Base-by-base conservation (phyloP, 92 coral and sea anemone genomes). In the Heliopora coerulea region DNA sequence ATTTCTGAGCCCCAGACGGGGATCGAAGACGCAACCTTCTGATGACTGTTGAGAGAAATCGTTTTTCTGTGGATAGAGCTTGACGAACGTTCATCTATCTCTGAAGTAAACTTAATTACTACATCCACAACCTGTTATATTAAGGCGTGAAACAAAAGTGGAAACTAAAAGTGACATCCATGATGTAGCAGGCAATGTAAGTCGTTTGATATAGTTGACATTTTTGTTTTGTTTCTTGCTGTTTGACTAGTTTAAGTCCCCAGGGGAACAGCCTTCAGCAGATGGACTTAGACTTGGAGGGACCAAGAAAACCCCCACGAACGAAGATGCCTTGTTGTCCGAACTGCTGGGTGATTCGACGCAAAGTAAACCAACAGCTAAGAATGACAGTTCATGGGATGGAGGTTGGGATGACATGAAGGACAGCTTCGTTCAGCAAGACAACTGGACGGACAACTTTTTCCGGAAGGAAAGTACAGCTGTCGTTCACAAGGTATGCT, bases 241-340 rank as follows among this genome's bases (percentile, higher is more conserved):
- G 59, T 30, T 19, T 30, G 49, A 28, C 29, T 14, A 28, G 58
- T 56, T 66, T 3, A 54, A 75, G 67, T 54, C 65, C 33, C 63
- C 18, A 19, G 54, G 54, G 21, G 62, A 73, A 49, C 32, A 64
- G 54, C 35, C 68, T 12, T 34, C 41, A 59, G 18, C 78, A 1
- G 81, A 76, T 17, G 62, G 62, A 17, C 59, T 75, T 23, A 75
- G 66, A 23, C 70, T 75, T 11, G 59, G 77, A 20, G 80, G 46
- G 62, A 67, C 58, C 29, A 82, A 66, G 65, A 82, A 21, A 46
- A 49, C 62, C 27, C 20, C 57, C 58, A 26, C 30, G 5, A 59
- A 65, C 58, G 78, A 82, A 73, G 86, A 82, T 27, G 49, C 65
- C 9, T 64, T 82, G 21, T 49, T 82, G 44, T 79, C 72, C 34